phyloP scores from a whole-genome alignment of 2,113 vertebrate genomes.

The Rhombomys opimus region DNA sequence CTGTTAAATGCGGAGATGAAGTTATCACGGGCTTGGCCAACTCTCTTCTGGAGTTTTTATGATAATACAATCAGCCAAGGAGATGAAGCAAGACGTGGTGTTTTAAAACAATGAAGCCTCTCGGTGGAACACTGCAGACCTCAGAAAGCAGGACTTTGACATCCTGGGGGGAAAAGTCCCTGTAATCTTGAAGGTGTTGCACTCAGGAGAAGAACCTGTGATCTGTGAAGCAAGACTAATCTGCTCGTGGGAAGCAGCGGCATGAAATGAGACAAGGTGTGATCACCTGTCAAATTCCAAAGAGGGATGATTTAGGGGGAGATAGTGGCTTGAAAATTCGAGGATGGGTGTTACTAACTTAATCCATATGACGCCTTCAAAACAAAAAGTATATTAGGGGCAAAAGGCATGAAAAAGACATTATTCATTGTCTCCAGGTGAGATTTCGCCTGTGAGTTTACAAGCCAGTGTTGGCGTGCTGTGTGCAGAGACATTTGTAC shows the following conservation, averaged over 20 bases:
- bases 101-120: slow-evolving; percentile 76
- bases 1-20: slow-evolving; percentile 80
- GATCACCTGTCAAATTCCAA: slow-evolving; percentile 88
- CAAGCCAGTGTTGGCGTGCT: slow-evolving; percentile 83
- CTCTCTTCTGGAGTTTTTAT: slow-evolving; percentile 82
- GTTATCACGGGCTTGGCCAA: slow-evolving; percentile 84
- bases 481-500: slow-evolving; percentile 86
- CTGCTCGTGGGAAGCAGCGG: slow-evolving; percentile 87
- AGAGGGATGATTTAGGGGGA: slow-evolving; percentile 87
- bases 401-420: slow-evolving; percentile 86
- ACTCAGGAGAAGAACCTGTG: slow-evolving; percentile 84
- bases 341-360: slow-evolving; percentile 91
- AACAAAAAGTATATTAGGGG: slow-evolving; percentile 82
- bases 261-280: slow-evolving; percentile 90
- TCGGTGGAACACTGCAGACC: slow-evolving; percentile 74
- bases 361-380: slow-evolving; percentile 90
- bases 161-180: slow-evolving; percentile 76
- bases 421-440: slow-evolving; percentile 89
- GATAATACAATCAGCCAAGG: slow-evolving; percentile 82
- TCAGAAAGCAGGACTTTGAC: slow-evolving; percentile 80
- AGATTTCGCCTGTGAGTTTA: slow-evolving; percentile 85
- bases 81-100: slow-evolving; percentile 76
- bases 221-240: slow-evolving; percentile 94
- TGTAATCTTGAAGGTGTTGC: slow-evolving; percentile 85
- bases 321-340: slow-evolving; percentile 84